These are phyloP conservation scores for Chloroceryle aenea DNA, from an alignment of 2,113 vertebrate species.

Conservation along the genomic window DNA sequence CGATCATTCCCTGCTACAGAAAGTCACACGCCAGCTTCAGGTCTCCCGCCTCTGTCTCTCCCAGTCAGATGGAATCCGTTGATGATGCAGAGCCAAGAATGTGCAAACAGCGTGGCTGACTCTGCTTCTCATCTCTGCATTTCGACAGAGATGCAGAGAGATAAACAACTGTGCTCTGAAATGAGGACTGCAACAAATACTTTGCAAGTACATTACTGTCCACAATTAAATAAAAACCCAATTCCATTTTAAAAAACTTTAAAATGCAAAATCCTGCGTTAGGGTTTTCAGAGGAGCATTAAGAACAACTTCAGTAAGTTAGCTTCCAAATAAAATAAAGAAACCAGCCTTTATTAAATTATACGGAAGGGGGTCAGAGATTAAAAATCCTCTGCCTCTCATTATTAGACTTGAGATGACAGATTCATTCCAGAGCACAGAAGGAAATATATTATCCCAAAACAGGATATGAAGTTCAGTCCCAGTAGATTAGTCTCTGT, in stretches of 20 bases:
- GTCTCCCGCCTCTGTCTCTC: constrained; percentile 20
- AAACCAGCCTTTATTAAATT: constrained; percentile 79
- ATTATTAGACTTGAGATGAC: constrained; percentile 81
- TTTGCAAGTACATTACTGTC: not conserved
- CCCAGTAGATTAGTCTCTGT: constrained; percentile 79
- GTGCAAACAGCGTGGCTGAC: constrained; percentile 5
- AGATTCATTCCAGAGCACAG: constrained; percentile 85
- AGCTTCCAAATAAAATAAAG: constrained; percentile 75
- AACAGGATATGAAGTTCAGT: constrained; percentile 87
- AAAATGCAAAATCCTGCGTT: not conserved
- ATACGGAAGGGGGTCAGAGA: constrained; percentile 79
- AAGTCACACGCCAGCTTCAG: constrained; percentile 29
- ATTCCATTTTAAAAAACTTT: not conserved
- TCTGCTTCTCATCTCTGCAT: constrained; percentile 29
- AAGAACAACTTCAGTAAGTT: constrained; percentile 39
- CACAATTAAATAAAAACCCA: not conserved
- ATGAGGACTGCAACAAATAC: not conserved
- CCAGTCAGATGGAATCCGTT: not conserved
- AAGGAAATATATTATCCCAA: constrained; percentile 83
- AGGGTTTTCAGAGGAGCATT: constrained; percentile 1
- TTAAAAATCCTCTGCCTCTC: constrained; percentile 83
- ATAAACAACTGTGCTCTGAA: not conserved
- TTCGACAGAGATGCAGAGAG: constrained; percentile 14
- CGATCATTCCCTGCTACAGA: not conserved
- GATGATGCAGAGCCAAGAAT: not conserved